Evolutionary conservation across 2,797 vertebrate genomes (phyloP).

Genomic region (Gobio occitaniae): DNA sequence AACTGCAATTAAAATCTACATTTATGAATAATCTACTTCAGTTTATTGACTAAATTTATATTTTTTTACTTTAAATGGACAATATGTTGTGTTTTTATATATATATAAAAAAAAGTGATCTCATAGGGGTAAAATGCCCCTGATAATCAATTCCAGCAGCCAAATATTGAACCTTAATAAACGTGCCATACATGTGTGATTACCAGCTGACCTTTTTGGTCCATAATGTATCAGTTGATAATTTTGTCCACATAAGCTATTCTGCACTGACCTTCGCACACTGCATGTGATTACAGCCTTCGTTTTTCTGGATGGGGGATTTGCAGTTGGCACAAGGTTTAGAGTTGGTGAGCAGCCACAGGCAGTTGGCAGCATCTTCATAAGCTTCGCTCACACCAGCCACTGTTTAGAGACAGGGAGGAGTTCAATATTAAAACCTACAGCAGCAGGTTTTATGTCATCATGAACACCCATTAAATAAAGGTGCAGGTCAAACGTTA

Average conservation of each 20-base stretch:
- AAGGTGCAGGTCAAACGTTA: background rate
- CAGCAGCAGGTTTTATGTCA: too few relatives aligned
- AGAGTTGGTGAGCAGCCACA: slow-evolving; percentile 95
- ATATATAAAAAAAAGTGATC: background rate
- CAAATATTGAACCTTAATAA: slow-evolving; percentile 1
- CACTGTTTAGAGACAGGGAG: slow-evolving; percentile 76
- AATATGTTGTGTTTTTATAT: background rate
- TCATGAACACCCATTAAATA: background rate
- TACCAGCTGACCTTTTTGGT: background rate
- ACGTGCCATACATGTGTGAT: background rate
- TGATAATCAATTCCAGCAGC: background rate
- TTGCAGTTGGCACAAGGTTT: slow-evolving; percentile 98
- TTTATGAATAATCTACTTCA: background rate
- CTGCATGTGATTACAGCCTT: slow-evolving; percentile 99
- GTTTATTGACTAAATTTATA: background rate
- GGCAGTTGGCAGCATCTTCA: slow-evolving; percentile 97
- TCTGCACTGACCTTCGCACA: slow-evolving; percentile 86
- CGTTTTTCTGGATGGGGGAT: slow-evolving; percentile 98
- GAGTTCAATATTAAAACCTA: slow-evolving; percentile 5
- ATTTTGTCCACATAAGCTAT: background rate
- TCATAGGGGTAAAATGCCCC: background rate
- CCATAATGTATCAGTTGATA: background rate
- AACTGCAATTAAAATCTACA: background rate
- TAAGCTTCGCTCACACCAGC: slow-evolving; percentile 95
- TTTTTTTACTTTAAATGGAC: background rate